Base-by-base conservation (phyloP, 2,797 vertebrate species). In the Eutrigla gurnardus region DNA sequence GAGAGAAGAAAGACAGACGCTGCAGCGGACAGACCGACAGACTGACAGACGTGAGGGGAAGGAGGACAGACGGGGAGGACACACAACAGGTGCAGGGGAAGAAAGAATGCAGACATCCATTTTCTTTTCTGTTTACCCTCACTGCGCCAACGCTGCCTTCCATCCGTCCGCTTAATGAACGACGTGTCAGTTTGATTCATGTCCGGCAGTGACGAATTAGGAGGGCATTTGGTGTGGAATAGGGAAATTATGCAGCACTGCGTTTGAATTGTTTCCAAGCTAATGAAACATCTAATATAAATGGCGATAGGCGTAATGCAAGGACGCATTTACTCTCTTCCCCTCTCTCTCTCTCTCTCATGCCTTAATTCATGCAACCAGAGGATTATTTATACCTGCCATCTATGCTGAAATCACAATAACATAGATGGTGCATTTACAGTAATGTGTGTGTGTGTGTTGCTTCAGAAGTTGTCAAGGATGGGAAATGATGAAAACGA, bases 131-230 rank as follows among this genome's bases (percentile, higher is more conserved):
- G 43, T 36, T 66, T 80, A 17, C 49, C 15, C 10, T 37, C 42
- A 45, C 42, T 40, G 37, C 75, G 81, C 70, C 63, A 67, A 40
- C 71, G 53, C 77, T 75, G 75, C 50, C 78, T 80, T 37, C 77
- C 77, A 74, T 83, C 78, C 57, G 57, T 76, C n/a, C 2, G 2
- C 71, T 52, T 82, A 85, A 84, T 75, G 70, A 73, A 73, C 54
- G 6, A 46, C 46, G 13, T 65, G 79, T 82, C 87, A 71, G 18
- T 66, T 62, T 83, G 83, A 89, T 89, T 85, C 73, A 83, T 86
- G 80, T 81, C 73, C 13, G 39, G 36, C 53, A 55, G 5, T 70
- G 81, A 84, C 45, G 57, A 45, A 74, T 82, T 66, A 62, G 50
- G 53, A 80, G 66, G 70, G 18, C 60, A 40, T 74, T 83, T 65